Conservation (phyloP, 2,888 invertebrate genomes). For the Trichacis sp. region DNA sequence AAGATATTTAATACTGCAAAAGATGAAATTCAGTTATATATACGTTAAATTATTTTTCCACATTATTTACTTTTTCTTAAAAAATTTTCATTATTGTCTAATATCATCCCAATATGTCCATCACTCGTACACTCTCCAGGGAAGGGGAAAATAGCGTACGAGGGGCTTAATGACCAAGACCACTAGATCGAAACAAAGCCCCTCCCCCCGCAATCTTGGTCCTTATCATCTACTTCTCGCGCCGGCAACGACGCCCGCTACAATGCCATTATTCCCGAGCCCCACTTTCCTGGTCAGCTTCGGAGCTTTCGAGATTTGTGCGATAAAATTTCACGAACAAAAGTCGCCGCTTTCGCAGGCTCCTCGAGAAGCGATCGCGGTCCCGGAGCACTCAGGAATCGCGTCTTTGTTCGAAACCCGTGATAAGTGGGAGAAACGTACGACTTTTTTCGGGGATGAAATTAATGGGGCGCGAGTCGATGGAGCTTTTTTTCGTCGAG, state of each 20-base stretch:
- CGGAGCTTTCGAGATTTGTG: constrained; percentile 26
- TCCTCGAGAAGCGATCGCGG: not conserved
- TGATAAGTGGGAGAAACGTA: not conserved
- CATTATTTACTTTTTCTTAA: no score
- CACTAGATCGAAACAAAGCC: constrained; percentile 46
- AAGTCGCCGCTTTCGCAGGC: not conserved
- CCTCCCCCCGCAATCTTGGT: constrained; percentile 24
- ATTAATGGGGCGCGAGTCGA: not conserved
- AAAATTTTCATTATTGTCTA: no score
- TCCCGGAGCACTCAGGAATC: no score
- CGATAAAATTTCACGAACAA: constrained; percentile 22
- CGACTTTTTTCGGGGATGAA: not conserved
- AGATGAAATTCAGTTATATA: no score
- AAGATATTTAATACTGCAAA: no score
- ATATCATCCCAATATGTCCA: no score
- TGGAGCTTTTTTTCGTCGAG: not conserved
- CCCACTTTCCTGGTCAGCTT: constrained; percentile 40
- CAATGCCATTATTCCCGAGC: constrained; percentile 32
- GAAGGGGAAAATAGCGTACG: no score
- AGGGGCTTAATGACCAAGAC: constrained; percentile 52
- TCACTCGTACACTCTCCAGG: no score
- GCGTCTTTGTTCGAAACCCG: no score
- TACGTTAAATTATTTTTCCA: no score
- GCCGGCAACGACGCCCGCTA: constrained; percentile 7
- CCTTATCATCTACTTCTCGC: constrained; percentile 18